A percentile compares a stretch with the other conserved stretches of the same genome.
Evolutionary conservation across 1,140 invertebrate genomes (phyloP).

Genomic region (Musca domestica): DNA sequence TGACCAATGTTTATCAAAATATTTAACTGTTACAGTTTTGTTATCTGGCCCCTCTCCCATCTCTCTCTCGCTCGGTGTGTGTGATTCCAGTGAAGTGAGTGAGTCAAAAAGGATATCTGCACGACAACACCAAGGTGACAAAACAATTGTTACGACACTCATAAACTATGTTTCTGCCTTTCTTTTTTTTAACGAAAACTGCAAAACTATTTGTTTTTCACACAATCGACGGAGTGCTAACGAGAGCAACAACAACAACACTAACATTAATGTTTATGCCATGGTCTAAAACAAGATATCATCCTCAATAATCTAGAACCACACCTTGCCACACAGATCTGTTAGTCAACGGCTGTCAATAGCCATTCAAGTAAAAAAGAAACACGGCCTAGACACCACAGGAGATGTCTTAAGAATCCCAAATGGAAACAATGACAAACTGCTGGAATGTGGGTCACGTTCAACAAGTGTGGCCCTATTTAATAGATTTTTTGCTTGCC

Average conservation of each 20-base stretch:
- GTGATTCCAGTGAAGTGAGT: no score
- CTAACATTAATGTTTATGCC: no score
- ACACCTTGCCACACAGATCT: neutral
- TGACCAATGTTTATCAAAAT: no score
- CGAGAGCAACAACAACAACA: neutral
- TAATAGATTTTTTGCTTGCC: conserved; percentile 5
- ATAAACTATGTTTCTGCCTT: neutral
- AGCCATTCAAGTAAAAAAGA: neutral
- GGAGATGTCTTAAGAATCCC: neutral
- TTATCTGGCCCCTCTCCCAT: no score
- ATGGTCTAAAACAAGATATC: conserved; percentile 4
- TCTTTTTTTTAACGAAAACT: neutral
- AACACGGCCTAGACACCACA: neutral
- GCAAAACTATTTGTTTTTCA: conserved; percentile 8
- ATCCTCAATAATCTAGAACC: neutral
- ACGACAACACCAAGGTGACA: neutral
- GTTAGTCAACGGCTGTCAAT: neutral
- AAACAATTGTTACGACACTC: conserved; percentile 6
- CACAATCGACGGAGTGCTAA: neutral
- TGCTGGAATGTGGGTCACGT: conserved; percentile 12
- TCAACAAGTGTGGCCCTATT: conserved; percentile 22
- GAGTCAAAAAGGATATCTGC: neutral
- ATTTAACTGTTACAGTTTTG: no score
- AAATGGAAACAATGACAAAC: neutral
- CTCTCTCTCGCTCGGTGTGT: no score